phyloP scores from a whole-genome alignment of 2,797 vertebrate genomes.

The Poecilia wingei region DNA sequence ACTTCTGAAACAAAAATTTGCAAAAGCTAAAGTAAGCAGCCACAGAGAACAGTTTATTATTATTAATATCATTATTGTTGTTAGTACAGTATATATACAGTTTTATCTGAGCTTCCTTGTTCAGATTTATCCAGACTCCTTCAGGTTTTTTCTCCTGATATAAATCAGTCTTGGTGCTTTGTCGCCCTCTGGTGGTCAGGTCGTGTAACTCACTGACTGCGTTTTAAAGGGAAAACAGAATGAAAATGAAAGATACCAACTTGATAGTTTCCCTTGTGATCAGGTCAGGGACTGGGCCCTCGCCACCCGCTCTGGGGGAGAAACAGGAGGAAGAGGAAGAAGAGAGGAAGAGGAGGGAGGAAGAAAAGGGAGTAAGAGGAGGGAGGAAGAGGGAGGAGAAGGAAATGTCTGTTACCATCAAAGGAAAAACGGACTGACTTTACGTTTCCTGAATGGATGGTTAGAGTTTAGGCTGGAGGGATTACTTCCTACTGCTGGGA shows the following conservation, averaged over 20 bases:
- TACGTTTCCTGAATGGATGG: no score
- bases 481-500: no score
- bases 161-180: constrained; percentile 6
- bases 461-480: no score
- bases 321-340: constrained; percentile 47
- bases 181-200: constrained; percentile 60
- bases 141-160: neutral
- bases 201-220: neutral
- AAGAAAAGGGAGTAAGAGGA: constrained; percentile 52
- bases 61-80: neutral
- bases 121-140: neutral
- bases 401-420: constrained; percentile 65
- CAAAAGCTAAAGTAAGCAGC: no score
- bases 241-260: constrained; percentile 61
- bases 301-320: constrained; percentile 80
- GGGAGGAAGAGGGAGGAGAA: constrained; percentile 15
- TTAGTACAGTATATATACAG: neutral
- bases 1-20: no score
- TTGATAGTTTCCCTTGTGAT: constrained; percentile 74
- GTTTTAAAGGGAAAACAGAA: constrained; percentile 13
- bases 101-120: neutral
- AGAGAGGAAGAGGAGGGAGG: constrained; percentile 10
- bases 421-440: constrained; percentile 31
- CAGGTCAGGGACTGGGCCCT: constrained; percentile 81
- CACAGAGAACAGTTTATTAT: neutral